Evolutionary conservation across 2,888 invertebrate species (phyloP).

Genomic region (Agrilus cyanescens): DNA sequence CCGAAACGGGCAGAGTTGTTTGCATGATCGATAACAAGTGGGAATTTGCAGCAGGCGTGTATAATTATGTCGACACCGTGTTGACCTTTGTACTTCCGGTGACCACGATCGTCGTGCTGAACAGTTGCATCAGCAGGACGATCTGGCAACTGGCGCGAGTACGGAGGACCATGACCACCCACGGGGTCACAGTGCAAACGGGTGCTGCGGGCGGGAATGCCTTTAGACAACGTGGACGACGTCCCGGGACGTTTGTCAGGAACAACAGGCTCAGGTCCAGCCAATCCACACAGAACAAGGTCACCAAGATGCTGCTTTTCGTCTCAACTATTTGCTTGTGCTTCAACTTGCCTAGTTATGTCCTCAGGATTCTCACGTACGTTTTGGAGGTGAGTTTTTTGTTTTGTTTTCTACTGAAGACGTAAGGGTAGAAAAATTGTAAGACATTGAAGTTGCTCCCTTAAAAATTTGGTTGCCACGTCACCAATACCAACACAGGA

Average conservation of each 20-base stretch:
- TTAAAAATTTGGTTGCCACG: no score
- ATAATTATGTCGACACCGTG: conserved; percentile 60
- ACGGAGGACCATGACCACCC: conserved; percentile 18
- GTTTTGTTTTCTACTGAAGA: neutral
- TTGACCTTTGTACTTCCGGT: conserved; percentile 65
- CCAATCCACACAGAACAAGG: conserved; percentile 37
- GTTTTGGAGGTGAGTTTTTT: conserved; percentile 12
- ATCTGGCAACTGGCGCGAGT: conserved; percentile 44
- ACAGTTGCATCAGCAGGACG: conserved; percentile 55
- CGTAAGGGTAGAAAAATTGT: no score
- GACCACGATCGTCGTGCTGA: conserved; percentile 55
- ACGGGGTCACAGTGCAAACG: neutral
- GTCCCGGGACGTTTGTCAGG: conserved; percentile 27
- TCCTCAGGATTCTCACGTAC: conserved; percentile 48
- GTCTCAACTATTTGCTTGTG: conserved; percentile 70
- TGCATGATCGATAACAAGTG: conserved; percentile 42
- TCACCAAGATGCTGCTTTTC: conserved; percentile 72
- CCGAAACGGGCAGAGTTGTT: conserved; percentile 8
- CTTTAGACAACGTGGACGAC: conserved; percentile 1
- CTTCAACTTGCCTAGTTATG: conserved; percentile 66
- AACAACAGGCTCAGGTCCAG: conserved; percentile 21
- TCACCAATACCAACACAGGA: no score
- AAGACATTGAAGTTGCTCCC: no score
- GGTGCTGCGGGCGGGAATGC: neutral
- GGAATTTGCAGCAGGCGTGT: conserved; percentile 44